These are phyloP conservation scores for Plagodis dolabraria DNA, from an alignment of 2,888 invertebrate genomes.

Conservation along the genomic window DNA sequence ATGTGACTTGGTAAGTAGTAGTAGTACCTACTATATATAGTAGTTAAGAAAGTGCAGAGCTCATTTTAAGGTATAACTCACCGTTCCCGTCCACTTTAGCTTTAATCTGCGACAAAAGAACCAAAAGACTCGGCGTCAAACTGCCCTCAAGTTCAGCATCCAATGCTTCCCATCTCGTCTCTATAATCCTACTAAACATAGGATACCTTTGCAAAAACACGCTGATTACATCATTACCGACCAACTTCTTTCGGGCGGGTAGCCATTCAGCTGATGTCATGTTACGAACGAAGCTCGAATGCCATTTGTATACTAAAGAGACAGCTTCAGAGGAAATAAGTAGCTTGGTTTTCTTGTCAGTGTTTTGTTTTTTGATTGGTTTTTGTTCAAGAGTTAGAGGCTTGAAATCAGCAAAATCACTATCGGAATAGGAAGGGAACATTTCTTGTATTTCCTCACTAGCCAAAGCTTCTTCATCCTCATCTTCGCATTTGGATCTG, in stretches of 20 bases:
- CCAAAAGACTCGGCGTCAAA: conserved; percentile 84
- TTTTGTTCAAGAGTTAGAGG: conserved; percentile 77
- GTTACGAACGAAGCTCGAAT: conserved; percentile 84
- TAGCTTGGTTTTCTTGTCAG: conserved; percentile 52
- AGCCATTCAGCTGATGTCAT: conserved; percentile 87
- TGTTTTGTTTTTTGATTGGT: conserved; percentile 55
- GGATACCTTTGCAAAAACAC: conserved; percentile 86
- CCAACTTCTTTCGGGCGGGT: conserved; percentile 70
- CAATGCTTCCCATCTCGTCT: conserved; percentile 78
- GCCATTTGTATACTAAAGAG: conserved; percentile 84
- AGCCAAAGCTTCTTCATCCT: conserved; percentile 88
- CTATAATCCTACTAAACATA: conserved; percentile 82
- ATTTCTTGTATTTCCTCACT: conserved; percentile 87
- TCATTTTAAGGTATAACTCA: conserved; percentile 42
- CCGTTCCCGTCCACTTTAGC: conserved; percentile 75
- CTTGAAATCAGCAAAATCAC: conserved; percentile 89
- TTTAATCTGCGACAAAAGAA: conserved; percentile 82
- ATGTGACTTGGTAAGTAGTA: too few relatives aligned
- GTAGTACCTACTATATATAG: too few relatives aligned
- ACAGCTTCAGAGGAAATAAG: conserved; percentile 83
- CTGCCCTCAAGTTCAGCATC: conserved; percentile 81
- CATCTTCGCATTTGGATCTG: conserved; percentile 87
- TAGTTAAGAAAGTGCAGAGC: neutral
- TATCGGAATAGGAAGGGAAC: conserved; percentile 88
- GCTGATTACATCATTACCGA: conserved; percentile 64